phyloP scores from a whole-genome alignment of 2,113 vertebrate genomes.

The Danionella cerebrum region DNA sequence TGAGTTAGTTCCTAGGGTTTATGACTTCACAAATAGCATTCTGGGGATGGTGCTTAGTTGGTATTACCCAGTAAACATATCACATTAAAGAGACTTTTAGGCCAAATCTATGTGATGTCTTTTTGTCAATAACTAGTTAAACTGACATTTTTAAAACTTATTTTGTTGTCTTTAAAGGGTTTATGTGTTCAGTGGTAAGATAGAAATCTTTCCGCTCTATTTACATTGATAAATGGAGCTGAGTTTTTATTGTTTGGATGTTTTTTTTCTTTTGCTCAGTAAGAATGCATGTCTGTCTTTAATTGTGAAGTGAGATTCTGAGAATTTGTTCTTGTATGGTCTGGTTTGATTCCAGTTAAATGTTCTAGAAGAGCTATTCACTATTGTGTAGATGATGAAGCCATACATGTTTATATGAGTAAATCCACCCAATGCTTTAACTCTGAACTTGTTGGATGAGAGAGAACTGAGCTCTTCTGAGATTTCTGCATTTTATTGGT shows the following conservation, averaged over 20 bases:
- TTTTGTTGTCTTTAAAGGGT: no score
- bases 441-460: background rate
- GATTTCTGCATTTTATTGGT: background rate
- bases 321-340: background rate
- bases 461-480: background rate
- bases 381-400: background rate
- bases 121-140: no score
- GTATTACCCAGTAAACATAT: no score
- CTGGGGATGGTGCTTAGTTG: no score
- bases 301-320: background rate
- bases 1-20: no score
- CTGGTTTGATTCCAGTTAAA: background rate
- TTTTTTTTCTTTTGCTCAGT: background rate
- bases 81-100: no score
- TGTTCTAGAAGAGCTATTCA: background rate
- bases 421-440: background rate
- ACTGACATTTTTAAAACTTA: no score
- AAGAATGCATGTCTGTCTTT: constrained; percentile 5
- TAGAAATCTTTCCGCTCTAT: background rate
- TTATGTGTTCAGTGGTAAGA: no score
- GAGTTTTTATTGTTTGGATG: background rate
- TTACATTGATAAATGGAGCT: background rate
- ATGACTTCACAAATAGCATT: no score
- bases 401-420: background rate
- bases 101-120: no score